Evolutionary conservation across 2,797 vertebrate species (phyloP).

Genomic region (Ceryle rudis): DNA sequence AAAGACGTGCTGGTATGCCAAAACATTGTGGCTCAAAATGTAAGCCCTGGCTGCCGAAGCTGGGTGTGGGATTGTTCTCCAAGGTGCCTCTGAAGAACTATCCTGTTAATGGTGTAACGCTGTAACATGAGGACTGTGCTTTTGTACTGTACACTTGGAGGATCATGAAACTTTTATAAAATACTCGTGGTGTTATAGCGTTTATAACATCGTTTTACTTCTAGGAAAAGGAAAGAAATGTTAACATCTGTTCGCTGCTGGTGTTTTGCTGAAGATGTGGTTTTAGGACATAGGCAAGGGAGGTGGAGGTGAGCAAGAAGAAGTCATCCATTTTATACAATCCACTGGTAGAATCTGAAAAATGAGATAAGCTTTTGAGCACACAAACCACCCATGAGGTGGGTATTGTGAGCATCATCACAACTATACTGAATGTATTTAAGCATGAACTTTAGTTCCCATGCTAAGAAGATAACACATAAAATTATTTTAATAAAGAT

Average conservation of each 20-base stretch:
- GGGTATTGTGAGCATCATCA: not conserved
- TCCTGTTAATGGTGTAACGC: not conserved
- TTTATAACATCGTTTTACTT: not conserved
- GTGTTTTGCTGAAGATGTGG: not conserved
- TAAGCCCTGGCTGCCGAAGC: not conserved
- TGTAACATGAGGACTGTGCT: not conserved
- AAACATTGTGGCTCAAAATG: not conserved
- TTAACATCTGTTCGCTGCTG: rapidly evolving
- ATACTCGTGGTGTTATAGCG: not conserved
- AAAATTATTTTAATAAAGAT: not conserved
- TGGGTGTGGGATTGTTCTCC: not conserved
- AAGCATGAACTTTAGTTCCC: not conserved
- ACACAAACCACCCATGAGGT: not conserved
- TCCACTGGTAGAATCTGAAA: not conserved
- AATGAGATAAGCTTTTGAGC: not conserved
- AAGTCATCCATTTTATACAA: not conserved
- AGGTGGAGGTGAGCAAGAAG: not conserved
- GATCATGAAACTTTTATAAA: not conserved
- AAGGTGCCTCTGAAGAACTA: not conserved
- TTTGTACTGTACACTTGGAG: not conserved
- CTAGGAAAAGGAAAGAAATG: not conserved
- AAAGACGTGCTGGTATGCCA: not conserved
- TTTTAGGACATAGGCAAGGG: not conserved
- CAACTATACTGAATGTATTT: not conserved
- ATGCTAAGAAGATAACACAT: not conserved